Evolutionary conservation across 92 coral and sea anemone genomes (phyloP), one percentile per base, ranked within the genome.

Genomic region (Epizoanthus fatuus): DNA sequence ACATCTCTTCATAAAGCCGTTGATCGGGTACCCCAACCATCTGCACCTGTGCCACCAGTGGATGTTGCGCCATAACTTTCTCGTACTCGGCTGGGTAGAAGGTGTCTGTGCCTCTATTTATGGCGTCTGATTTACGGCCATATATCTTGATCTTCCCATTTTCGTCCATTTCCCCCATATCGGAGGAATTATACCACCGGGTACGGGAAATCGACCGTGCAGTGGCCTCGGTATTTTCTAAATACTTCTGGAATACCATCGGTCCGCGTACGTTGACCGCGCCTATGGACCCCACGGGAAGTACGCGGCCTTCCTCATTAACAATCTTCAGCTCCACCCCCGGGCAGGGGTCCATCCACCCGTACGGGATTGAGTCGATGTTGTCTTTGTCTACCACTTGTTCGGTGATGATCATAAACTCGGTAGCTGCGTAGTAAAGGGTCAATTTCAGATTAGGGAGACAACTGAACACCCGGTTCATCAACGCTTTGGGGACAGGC

Each of bases 261-360:
- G 74, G 74, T 6, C 74, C 74, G 1, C 74, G 17, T 13, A 69
- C 74, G 19, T 69, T 49, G 2, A 69, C 74, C 3, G 29, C 74
- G 3, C 74, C 74, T 5, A 69, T 73, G 10, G 80, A 55, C 4
- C 55, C 75, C 0, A 75, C 47, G 0, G 81, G 92, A 2, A 84
- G 73, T 4, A 76, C 12, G 5, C 65, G 54, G 55, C 84, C 69
- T 8, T 83, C 74, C 16, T 76, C 57, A 52, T 76, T 20, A 12
- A 51, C 84, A 5, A 89, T 64, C 69, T 89, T 83, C 74, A 89
- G 4, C 70, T 89, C 92, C 9, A 40, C 68, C 38, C 88, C 88
- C 8, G 87, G 88, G 20, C 20, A 37, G 9, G 83, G 25, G 32
- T 75, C 81, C 87, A 83, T 82, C 74, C 69, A 65, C 17, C 88